phyloP scores from a whole-genome alignment of 1,140 invertebrate genomes.

The Lamellibrachia luymesi region DNA sequence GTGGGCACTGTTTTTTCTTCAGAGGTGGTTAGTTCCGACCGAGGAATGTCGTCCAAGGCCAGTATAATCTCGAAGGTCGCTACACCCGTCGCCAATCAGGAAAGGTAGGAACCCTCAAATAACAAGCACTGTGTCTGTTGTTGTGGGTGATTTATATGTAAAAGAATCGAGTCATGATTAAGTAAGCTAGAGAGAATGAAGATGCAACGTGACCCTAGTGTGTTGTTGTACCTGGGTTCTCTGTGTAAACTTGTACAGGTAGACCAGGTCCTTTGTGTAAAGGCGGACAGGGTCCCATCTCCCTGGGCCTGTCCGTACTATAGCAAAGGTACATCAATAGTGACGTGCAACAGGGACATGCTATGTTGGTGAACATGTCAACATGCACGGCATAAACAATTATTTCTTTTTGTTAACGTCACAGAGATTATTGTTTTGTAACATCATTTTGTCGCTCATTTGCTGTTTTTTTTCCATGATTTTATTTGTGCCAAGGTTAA shows the following conservation, averaged over 20 bases:
- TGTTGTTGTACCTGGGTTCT: no score
- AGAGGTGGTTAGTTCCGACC: constrained; percentile 13
- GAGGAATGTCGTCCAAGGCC: constrained; percentile 7
- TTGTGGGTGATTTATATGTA: no score
- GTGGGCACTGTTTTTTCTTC: background rate
- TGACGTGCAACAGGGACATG: background rate
- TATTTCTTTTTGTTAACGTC: no score
- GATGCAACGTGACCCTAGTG: no score
- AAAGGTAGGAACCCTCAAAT: constrained; percentile 5
- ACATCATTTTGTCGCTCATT: background rate
- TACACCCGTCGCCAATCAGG: constrained; percentile 7
- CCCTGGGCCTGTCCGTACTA: background rate
- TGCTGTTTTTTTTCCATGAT: background rate
- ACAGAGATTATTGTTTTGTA: no score
- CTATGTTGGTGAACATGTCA: background rate
- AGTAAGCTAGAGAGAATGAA: no score
- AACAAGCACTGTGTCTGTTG: background rate
- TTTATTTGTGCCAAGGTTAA: background rate
- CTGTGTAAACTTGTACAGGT: no score
- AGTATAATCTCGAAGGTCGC: constrained; percentile 15
- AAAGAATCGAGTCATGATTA: no score
- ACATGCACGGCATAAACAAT: background rate
- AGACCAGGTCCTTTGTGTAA: background rate
- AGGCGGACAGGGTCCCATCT: background rate
- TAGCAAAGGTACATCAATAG: background rate